Base-by-base conservation (phyloP, 2,797 vertebrate species). In the Leptatherina wallacei region DNA sequence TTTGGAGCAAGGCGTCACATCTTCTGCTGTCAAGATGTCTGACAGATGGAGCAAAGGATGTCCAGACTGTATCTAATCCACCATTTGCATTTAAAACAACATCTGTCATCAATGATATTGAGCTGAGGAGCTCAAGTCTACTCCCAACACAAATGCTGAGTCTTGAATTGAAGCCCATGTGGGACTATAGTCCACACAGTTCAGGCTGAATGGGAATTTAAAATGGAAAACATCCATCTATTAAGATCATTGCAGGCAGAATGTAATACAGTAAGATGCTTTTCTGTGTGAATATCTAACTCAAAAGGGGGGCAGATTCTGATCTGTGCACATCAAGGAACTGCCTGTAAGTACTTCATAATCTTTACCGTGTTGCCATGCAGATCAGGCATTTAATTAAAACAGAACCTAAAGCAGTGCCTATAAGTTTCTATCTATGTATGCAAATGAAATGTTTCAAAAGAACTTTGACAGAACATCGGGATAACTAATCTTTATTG, bases 61-160 rank as follows among this genome's bases (percentile, higher is more conserved):
- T 52, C 65, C 14, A 58, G 70, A 68, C 49, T 77, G 56, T 24
- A 57, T 73, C 71, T 69, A 64, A 83, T 86, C 76, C 71, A 61
- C 30, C 64, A 36, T 69, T 66, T 44, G 61, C 72, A 81, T 71
- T 55, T 3, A 72, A 65, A 58, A 56, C 36, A 58, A 56, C 36
- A 71, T 73, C 67, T 32, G 66, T 71, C 71, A 69, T 57, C 69
- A 70, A 22, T 60, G 52, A 36, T 61, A 65, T 32, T 49, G 51
- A 71, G 62, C 77, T 52, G 52, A 55, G 32, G 47, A 77, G 35
- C 54, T 74, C 42, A 10, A 51, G 27, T 69, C 7, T n/a, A 33
- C 35, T 47, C 18, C 63, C 22, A 44, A 64, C 61, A 30, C 38
- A 71, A 58, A 47, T 30, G 20, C 9, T n/a, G n/a, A 35, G 36